Conservation (phyloP, 1,140 invertebrate species). For the Philopotamus ludificatus region DNA sequence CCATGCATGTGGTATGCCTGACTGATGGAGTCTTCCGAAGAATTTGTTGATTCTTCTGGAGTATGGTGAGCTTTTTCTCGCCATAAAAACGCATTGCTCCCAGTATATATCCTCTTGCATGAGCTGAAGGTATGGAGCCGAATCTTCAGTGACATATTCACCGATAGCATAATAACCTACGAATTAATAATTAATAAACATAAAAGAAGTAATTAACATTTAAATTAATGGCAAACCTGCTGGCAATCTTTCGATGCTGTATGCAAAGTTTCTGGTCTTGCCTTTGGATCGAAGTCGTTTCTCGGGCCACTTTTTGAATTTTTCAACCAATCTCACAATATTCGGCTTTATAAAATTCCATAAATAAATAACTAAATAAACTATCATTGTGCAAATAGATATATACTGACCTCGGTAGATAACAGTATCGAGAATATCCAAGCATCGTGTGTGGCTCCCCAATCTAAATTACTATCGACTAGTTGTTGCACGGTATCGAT, state of each 20-base stretch:
- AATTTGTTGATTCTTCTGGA: constrained; percentile 48
- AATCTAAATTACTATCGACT: constrained; percentile 52
- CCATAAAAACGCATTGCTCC: constrained; percentile 58
- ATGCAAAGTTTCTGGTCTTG: constrained; percentile 52
- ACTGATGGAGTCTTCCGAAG: constrained; percentile 50
- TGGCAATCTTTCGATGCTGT: constrained; percentile 56
- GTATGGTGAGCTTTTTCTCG: constrained; percentile 58
- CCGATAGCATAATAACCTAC: constrained; percentile 59
- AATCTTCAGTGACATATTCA: constrained; percentile 57
- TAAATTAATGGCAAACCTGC: constrained; percentile 47
- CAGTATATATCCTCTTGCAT: constrained; percentile 61
- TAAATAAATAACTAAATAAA: background rate
- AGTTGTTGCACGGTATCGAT: constrained; percentile 57
- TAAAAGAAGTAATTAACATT: background rate
- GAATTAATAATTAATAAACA: constrained; percentile 3
- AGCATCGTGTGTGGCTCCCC: constrained; percentile 60
- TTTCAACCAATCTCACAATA: constrained; percentile 49
- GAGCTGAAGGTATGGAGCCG: constrained; percentile 51
- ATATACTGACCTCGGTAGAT: constrained; percentile 48
- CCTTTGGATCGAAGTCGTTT: constrained; percentile 49
- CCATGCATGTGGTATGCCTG: constrained; percentile 51
- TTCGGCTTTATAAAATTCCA: constrained; percentile 45
- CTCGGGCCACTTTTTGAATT: constrained; percentile 50
- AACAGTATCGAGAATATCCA: constrained; percentile 57
- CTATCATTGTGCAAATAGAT: background rate